phyloP scores from a whole-genome alignment of 2,113 vertebrate species.

The Syrmaticus mikado region DNA sequence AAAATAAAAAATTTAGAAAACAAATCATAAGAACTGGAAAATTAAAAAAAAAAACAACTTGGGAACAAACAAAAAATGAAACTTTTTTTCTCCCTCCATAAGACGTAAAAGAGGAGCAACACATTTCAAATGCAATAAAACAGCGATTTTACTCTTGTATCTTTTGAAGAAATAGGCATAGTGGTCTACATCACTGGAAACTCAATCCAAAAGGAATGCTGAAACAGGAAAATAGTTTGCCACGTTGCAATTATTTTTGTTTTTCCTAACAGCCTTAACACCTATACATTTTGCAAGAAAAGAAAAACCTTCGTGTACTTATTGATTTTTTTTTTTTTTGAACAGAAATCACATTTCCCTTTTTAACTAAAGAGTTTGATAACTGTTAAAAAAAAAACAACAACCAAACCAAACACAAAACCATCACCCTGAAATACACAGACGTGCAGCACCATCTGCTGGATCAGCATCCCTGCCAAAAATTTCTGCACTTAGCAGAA shows the following conservation, averaged over 20 bases:
- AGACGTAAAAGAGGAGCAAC: background rate
- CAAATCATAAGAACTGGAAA: background rate
- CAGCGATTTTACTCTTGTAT: background rate
- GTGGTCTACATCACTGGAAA: slow-evolving; percentile 13
- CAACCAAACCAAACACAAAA: background rate
- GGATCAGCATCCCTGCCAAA: slow-evolving; percentile 54
- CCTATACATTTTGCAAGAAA: background rate
- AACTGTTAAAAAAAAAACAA: background rate
- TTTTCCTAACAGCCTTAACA: slow-evolving; percentile 46
- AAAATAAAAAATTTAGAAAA: background rate
- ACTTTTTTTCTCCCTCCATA: background rate
- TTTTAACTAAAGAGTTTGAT: slow-evolving; percentile 9
- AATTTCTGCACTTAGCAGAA: background rate
- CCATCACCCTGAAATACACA: slow-evolving; percentile 45
- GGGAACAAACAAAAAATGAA: background rate
- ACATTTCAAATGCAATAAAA: slow-evolving; percentile 1
- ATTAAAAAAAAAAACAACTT: background rate
- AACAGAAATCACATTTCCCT: slow-evolving; percentile 28
- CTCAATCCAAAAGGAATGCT: slow-evolving; percentile 1
- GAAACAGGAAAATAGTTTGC: background rate
- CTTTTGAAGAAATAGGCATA: slow-evolving; percentile 6
- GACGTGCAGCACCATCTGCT: slow-evolving; percentile 82
- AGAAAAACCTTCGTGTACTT: background rate
- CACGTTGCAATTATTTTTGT: slow-evolving; percentile 24
- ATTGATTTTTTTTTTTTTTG: background rate